Evolutionary conservation across 2,797 vertebrate genomes (phyloP).

Genomic region (Notolabrus celidotus): DNA sequence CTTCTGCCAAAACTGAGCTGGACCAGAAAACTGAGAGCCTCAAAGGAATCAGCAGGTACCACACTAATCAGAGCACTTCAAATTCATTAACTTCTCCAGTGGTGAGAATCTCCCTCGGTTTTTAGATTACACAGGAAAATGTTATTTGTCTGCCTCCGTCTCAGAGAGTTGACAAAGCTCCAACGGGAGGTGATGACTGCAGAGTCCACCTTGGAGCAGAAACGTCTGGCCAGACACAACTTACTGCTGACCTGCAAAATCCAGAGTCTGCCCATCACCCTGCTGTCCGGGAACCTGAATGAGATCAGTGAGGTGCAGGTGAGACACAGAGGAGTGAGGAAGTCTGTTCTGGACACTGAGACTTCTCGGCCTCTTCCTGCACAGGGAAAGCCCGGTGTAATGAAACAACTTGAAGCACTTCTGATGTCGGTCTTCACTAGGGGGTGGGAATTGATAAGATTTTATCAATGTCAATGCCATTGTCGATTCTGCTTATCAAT

Average conservation of each 20-base stretch:
- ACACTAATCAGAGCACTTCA: too few relatives aligned
- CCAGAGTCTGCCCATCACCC: conserved; percentile 83
- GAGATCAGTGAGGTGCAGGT: conserved; percentile 93
- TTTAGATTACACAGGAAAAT: too few relatives aligned
- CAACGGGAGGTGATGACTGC: conserved; percentile 86
- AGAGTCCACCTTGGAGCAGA: conserved; percentile 89
- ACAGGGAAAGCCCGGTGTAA: too few relatives aligned
- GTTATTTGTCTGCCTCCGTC: background rate
- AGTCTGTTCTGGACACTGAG: background rate
- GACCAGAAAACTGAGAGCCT: conserved; percentile 84
- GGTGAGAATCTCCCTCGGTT: too few relatives aligned
- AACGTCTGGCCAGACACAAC: conserved; percentile 89
- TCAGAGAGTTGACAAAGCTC: conserved; percentile 86
- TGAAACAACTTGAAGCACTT: too few relatives aligned
- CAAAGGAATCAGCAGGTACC: conserved; percentile 86
- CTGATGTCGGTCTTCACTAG: too few relatives aligned
- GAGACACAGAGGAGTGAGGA: conserved; percentile 7
- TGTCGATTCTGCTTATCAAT: too few relatives aligned
- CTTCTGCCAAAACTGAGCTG: conserved; percentile 82
- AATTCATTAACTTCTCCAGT: too few relatives aligned
- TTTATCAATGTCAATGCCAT: too few relatives aligned
- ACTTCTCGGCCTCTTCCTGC: too few relatives aligned
- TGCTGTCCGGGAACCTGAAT: conserved; percentile 89
- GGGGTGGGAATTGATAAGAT: too few relatives aligned
- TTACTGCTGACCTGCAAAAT: conserved; percentile 92